A percentile compares a stretch with the other conserved stretches of the same genome.
These are phyloP conservation scores for Papilio helenus DNA, from an alignment of 1,140 invertebrate genomes.

Conservation along the genomic window DNA sequence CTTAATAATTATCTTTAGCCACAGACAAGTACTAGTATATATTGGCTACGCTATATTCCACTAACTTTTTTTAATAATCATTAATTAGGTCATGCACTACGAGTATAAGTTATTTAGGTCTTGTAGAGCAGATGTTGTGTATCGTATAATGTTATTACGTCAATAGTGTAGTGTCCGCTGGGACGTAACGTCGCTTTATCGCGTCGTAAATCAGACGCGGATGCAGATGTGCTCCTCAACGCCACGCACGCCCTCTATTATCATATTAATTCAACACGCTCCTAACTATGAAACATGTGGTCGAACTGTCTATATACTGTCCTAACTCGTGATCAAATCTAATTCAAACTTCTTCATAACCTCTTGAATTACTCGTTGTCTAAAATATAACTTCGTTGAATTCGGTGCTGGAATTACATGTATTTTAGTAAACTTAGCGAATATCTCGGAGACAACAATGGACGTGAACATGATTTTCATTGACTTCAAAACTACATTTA, in stretches of 20 bases:
- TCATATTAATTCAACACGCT: constrained; percentile 21
- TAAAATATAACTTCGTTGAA: not conserved
- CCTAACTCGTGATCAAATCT: not conserved
- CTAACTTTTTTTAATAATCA: not conserved
- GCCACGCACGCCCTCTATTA: not conserved
- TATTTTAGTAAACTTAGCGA: not conserved
- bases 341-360: not conserved
- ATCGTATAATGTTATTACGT: constrained; percentile 3
- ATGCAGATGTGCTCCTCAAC: constrained; percentile 8
- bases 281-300: not conserved
- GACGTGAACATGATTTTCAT: not conserved
- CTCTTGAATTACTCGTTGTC: not conserved
- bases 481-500: not conserved
- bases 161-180: not conserved
- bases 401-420: not conserved
- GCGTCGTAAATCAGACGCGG: constrained; percentile 1
- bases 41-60: not conserved
- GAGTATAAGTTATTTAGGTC: not conserved
- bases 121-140: not conserved
- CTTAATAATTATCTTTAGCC: not conserved
- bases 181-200: constrained; percentile 13
- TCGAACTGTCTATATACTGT: not conserved
- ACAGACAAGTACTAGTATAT: not conserved
- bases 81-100: not conserved
- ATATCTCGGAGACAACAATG: not conserved